Percentiles rank a stretch among this genome's conserved stretches.
phyloP scores from a whole-genome alignment of 2,888 invertebrate genomes.

The Biston betularia region DNA sequence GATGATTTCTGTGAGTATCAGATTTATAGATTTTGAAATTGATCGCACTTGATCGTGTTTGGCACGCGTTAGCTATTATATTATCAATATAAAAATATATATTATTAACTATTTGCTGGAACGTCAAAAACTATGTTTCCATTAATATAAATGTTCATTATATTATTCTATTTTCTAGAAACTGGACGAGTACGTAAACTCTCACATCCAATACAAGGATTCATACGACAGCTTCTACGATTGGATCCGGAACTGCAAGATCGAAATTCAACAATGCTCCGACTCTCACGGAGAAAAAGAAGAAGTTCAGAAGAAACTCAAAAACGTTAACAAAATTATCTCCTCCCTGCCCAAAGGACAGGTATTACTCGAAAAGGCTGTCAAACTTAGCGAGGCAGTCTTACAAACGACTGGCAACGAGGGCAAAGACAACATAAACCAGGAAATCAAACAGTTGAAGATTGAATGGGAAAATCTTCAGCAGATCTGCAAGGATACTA shows the following conservation, averaged over 20 bases:
- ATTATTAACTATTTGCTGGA: no score
- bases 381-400: slow-evolving; percentile 91
- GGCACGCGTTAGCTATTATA: no score
- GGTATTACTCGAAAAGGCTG: slow-evolving; percentile 89
- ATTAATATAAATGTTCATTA: neutral
- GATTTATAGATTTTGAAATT: neutral
- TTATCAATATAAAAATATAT: no score
- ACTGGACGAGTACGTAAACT: slow-evolving; percentile 93
- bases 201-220: slow-evolving; percentile 95
- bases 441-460: slow-evolving; percentile 93
- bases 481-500: slow-evolving; percentile 91
- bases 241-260: slow-evolving; percentile 92
- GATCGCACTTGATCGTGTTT: neutral
- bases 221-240: slow-evolving; percentile 93
- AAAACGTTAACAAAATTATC: slow-evolving; percentile 90
- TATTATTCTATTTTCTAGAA: slow-evolving; percentile 74
- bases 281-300: slow-evolving; percentile 96
- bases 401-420: slow-evolving; percentile 92
- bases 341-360: slow-evolving; percentile 90
- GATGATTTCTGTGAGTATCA: slow-evolving; percentile 87
- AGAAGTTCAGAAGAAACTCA: slow-evolving; percentile 91
- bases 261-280: slow-evolving; percentile 94
- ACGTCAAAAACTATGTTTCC: neutral
- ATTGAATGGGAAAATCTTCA: slow-evolving; percentile 94
- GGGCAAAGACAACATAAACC: slow-evolving; percentile 92